Percentiles rank a stretch among this genome's conserved stretches.
Evolutionary conservation across 2,888 invertebrate genomes (phyloP).

Genomic region (Prosapia bicincta): DNA sequence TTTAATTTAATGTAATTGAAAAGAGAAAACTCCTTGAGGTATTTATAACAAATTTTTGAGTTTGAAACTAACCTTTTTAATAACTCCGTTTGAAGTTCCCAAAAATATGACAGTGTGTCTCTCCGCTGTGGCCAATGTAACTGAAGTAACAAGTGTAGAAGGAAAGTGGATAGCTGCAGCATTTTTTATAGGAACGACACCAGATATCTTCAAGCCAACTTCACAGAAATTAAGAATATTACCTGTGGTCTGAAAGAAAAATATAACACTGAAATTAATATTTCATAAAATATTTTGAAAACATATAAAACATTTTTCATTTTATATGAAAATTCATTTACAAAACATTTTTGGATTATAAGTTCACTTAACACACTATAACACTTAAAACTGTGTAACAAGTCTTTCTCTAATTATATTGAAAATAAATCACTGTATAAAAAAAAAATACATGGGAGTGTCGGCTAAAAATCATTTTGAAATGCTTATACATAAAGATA

Average conservation of each 20-base stretch:
- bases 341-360: no score
- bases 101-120: conserved; percentile 92
- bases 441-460: no score
- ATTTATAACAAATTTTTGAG: background rate
- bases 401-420: no score
- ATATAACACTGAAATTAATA: background rate
- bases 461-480: no score
- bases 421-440: no score
- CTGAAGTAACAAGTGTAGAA: conserved; percentile 75
- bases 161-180: conserved; percentile 74
- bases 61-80: conserved; percentile 69
- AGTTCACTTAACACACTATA: no score
- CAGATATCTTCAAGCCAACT: conserved; percentile 88
- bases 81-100: conserved; percentile 78
- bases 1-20: no score
- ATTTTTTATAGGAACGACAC: conserved; percentile 77
- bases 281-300: no score
- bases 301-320: no score
- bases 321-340: no score
- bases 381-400: no score
- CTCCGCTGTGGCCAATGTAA: conserved; percentile 84
- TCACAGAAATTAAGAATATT: conserved; percentile 91
- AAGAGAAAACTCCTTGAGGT: conserved; percentile 2
- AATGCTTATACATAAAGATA: no score
- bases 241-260: conserved; percentile 62